phyloP scores from a whole-genome alignment of 2,888 invertebrate genomes.

The Erebia ligea region DNA sequence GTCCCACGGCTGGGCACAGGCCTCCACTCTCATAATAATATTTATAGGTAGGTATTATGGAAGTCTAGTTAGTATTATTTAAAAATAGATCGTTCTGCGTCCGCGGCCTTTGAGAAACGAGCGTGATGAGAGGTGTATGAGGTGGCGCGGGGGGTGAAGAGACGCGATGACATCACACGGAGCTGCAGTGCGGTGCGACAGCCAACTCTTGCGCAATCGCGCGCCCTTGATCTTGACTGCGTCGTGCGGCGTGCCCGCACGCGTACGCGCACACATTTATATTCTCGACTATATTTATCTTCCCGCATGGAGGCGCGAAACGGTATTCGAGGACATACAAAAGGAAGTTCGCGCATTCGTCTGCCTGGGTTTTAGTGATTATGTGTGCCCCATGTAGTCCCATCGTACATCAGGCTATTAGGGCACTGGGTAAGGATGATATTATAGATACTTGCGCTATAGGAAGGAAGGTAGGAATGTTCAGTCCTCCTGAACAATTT shows the following conservation, averaged over 20 bases:
- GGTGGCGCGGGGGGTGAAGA: constrained; percentile 49
- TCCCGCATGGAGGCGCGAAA: constrained; percentile 72
- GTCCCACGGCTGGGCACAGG: too few relatives aligned
- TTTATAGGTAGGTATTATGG: constrained; percentile 32
- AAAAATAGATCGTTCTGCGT: constrained; percentile 75
- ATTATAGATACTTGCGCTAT: too few relatives aligned
- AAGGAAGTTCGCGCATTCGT: constrained; percentile 22
- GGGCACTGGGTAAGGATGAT: too few relatives aligned
- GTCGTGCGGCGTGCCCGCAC: constrained; percentile 80
- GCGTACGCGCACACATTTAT: constrained; percentile 71
- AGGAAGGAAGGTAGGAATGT: too few relatives aligned
- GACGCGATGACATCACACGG: constrained; percentile 79
- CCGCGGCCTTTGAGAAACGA: constrained; percentile 66
- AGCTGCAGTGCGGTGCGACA: constrained; percentile 76
- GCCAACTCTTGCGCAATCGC: constrained; percentile 82
- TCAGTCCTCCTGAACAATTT: too few relatives aligned
- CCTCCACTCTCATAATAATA: too few relatives aligned
- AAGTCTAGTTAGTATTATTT: constrained; percentile 50
- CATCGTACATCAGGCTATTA: too few relatives aligned
- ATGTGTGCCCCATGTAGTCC: too few relatives aligned
- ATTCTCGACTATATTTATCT: constrained; percentile 75
- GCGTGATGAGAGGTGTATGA: constrained; percentile 49
- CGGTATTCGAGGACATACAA: constrained; percentile 62
- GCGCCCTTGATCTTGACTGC: constrained; percentile 84
- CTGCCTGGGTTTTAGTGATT: not conserved